These are phyloP conservation scores for Cataglyphis albicans DNA, from an alignment of 2,888 invertebrate species.

Conservation along the genomic window DNA sequence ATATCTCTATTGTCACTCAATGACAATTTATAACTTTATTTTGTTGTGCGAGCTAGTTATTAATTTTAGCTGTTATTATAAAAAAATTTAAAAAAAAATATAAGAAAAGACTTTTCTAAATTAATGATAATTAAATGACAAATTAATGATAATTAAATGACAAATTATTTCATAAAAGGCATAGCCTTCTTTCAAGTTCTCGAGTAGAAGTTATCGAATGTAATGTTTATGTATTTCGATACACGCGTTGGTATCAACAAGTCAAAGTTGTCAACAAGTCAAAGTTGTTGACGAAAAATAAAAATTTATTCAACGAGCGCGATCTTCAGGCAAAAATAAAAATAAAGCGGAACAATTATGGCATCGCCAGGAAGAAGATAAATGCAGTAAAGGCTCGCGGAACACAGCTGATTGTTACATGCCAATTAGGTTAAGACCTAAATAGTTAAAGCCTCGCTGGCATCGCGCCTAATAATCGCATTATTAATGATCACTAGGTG, in stretches of 20 bases:
- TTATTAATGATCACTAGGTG: conserved; percentile 80
- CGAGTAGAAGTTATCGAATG: neutral
- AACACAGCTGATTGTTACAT: conserved; percentile 81
- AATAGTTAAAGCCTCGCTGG: conserved; percentile 80
- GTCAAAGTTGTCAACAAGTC: conserved; percentile 40
- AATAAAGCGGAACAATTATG: conserved; percentile 64
- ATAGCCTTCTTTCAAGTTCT: neutral
- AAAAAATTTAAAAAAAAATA: neutral
- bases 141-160: neutral
- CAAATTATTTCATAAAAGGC: neutral
- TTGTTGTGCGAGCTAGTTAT: neutral
- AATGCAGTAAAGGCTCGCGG: conserved; percentile 80
- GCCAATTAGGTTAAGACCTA: conserved; percentile 82
- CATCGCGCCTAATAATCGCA: conserved; percentile 82
- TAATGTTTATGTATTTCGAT: conserved; percentile 43
- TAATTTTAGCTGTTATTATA: neutral
- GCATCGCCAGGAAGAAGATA: conserved; percentile 76
- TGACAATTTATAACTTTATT: neutral
- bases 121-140: neutral
- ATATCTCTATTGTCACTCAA: conserved; percentile 22
- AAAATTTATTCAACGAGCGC: conserved; percentile 71
- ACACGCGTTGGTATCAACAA: conserved; percentile 59
- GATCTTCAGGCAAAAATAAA: conserved; percentile 29
- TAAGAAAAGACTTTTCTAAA: neutral
- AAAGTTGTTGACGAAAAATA: conserved; percentile 60